Evolutionary conservation across 2,888 invertebrate genomes (phyloP), one percentile per base, ranked within the genome.

Genomic region (Tinea pellionella): DNA sequence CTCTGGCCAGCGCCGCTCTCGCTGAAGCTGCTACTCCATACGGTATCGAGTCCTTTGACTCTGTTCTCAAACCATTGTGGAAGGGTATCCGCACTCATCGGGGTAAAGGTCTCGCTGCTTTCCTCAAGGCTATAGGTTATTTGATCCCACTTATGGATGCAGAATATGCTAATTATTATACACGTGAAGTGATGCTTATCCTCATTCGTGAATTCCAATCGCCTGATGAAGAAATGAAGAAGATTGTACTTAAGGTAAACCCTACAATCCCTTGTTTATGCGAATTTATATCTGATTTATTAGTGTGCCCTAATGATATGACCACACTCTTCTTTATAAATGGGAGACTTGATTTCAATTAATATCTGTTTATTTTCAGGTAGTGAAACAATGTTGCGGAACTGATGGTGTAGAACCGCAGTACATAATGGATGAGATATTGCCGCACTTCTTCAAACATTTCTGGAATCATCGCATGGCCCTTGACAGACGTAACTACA

Each of bases 381-480:
- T 99, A 63, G 99, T 99, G 62, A 99, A 99, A 80, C 99, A 99
- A 84, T 99, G 99, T 84, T 99, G 99, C 75, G 98, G 97, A 9
- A 99, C 99, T 0, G 99, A 99, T 78, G 99, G 99, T 92, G 99
- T 99, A 59, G 99, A 99, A 78, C 93, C 99, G 0, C 97, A 98
- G 73, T 99, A 99, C 73, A 99, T 99, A 66, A 98, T 99, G 86
- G 98, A 99, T 69, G 99, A 99, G 78, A 99, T 99, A 68, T 87
- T 99, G 66, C 98, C 98, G 0, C 97, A 98, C 71, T 99, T 98
- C 85, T 99, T 99, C 88, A 98, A 97, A 81, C 97, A 98, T 81
- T 99, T 99, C 86, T 99, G 99, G 99, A 99, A 99, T 77, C 99
- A 99, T 76, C 92, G 99, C 65, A 99, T 99, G 99, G 99, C 99